These are phyloP conservation scores for Brachyhypopomus gauderio DNA, from an alignment of 2,113 vertebrate genomes.

Conservation along the genomic window DNA sequence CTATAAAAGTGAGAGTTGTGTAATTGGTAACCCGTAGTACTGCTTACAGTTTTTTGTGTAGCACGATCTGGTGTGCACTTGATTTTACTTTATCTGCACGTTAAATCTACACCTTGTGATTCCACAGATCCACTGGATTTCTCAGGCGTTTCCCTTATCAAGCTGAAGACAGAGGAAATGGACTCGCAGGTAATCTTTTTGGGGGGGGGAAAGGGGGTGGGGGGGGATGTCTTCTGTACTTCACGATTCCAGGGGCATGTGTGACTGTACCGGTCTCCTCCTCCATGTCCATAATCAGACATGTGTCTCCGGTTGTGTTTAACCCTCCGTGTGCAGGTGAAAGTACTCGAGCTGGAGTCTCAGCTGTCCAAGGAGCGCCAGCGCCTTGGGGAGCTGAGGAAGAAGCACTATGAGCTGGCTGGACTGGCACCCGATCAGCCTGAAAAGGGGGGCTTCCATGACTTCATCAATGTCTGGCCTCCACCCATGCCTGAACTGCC, in stretches of 20 bases:
- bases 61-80: neutral
- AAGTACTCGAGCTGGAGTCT: slow-evolving; percentile 90
- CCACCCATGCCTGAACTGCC: no score
- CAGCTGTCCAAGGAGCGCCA: slow-evolving; percentile 88
- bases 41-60: no score
- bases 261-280: neutral
- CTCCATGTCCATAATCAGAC: neutral
- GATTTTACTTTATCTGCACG: neutral
- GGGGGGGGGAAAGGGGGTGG: no score
- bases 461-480: slow-evolving; percentile 59
- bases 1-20: no score
- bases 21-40: no score
- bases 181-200: slow-evolving; percentile 84
- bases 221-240: no score
- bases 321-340: slow-evolving; percentile 76
- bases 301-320: neutral
- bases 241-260: neutral
- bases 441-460: slow-evolving; percentile 49
- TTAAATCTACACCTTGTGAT: neutral
- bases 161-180: slow-evolving; percentile 97
- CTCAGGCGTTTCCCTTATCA: slow-evolving; percentile 89
- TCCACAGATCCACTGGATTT: slow-evolving; percentile 89
- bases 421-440: slow-evolving; percentile 68
- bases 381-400: slow-evolving; percentile 88
- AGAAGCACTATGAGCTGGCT: slow-evolving; percentile 88